Evolutionary conservation across 2,888 invertebrate genomes (phyloP), one percentile per base, ranked within the genome.

Genomic region (Tenthredo scrophulariae): DNA sequence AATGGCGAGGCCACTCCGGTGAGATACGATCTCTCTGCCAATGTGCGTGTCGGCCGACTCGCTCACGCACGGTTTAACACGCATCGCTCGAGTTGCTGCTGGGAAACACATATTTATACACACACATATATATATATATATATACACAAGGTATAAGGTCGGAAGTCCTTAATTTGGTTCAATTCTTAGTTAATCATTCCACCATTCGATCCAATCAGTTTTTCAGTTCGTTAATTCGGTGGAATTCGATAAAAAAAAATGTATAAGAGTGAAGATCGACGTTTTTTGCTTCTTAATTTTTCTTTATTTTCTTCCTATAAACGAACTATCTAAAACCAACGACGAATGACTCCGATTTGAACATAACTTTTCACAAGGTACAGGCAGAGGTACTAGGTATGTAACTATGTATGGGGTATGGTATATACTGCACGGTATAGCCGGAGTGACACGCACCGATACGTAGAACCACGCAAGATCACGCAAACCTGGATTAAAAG

Each of bases 21-120:
- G 75, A 89, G 91, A 91, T 91, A 91, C 87, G 87, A 91, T 90
- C 90, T 90, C 90, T 85, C 85, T 87, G 87, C 88, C 88, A 88
- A 85, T 86, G 91, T 91, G 91, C 91, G 91, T 91, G 91, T 90
- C 91, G 89, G 89, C 83, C 86, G 83, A 84, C 86, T 74, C 86
- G 86, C 88, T 88, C 89, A 88, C 88, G 89, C 90, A 89, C 87
- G 87, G 88, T 87, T 88, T 88, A 62, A 40, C 82, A 85, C 85
- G 85, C 85, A 85, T 85, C 82, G 65, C 40, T 74, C 82, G 85
- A 84, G 33, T 40, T 75, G 58, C 77, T 62, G 74, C 77, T 77
- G 74, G 75, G 75, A 50, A 77, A 54, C 77, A 15, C 74, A 33
- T 70, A 15, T 13, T 26, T 29, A 13, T 10, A 13, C 26, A 26